These are phyloP conservation scores for Puntigrus tetrazona DNA, from an alignment of 2,113 vertebrate species.

Conservation along the genomic window DNA sequence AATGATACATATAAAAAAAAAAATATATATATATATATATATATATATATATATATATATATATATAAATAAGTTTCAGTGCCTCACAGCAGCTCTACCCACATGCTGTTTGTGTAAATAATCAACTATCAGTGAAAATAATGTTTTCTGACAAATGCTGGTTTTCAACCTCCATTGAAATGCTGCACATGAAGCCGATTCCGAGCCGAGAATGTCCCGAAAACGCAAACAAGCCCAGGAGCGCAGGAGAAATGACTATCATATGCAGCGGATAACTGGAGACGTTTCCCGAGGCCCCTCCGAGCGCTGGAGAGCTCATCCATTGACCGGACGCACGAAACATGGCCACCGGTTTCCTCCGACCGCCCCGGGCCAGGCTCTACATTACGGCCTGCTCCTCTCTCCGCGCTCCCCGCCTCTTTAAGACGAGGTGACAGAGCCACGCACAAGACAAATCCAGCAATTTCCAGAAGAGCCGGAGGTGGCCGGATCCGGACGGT, in stretches of 20 bases:
- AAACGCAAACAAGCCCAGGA: not conserved
- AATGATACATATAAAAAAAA: not conserved
- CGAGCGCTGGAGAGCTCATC: constrained; percentile 1
- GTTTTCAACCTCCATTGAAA: not conserved
- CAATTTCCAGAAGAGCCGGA: constrained; percentile 67
- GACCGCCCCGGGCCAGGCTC: constrained; percentile 25
- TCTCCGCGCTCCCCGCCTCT: constrained; percentile 41
- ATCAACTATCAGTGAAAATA: not conserved
- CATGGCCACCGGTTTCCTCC: not conserved
- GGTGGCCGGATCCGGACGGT: constrained; percentile 38
- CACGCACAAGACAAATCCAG: constrained; percentile 66
- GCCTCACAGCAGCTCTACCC: not conserved
- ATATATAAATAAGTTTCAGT: not conserved
- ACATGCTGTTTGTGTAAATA: not conserved
- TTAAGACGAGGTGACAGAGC: constrained; percentile 75
- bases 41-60: too few relatives aligned
- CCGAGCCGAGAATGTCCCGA: not conserved
- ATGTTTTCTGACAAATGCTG: not conserved
- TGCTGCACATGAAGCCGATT: not conserved
- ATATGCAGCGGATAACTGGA: constrained; percentile 21
- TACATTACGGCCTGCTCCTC: constrained; percentile 5
- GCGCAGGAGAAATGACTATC: constrained; percentile 27
- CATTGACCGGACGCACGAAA: constrained; percentile 27
- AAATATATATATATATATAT: too few relatives aligned
- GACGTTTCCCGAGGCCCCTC: not conserved